These are phyloP conservation scores for Tichodroma muraria DNA, from an alignment of 2,113 vertebrate genomes.

Conservation along the genomic window DNA sequence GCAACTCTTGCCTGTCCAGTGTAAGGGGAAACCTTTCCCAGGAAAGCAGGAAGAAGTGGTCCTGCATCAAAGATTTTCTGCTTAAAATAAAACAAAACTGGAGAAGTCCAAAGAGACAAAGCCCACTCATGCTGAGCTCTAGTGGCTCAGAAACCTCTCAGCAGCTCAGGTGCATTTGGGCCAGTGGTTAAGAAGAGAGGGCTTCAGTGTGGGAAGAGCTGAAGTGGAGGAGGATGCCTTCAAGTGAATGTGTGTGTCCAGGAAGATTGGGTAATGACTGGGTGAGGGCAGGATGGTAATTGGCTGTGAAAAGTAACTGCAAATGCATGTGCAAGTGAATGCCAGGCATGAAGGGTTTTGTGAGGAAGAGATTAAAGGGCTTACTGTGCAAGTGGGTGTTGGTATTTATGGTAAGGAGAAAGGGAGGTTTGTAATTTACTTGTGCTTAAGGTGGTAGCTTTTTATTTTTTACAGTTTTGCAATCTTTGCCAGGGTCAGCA, in stretches of 20 bases:
- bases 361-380: background rate
- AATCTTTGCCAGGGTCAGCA: background rate
- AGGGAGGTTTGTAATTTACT: background rate
- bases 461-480: background rate
- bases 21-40: background rate
- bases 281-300: background rate
- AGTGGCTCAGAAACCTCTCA: background rate
- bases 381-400: constrained; percentile 11
- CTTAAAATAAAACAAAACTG: background rate
- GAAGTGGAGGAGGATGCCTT: background rate
- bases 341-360: background rate
- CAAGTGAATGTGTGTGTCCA: background rate
- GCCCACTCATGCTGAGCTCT: background rate
- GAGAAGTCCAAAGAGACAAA: background rate
- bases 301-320: constrained; percentile 12
- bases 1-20: background rate
- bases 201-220: background rate
- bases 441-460: background rate
- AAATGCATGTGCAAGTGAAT: background rate
- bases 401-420: constrained; percentile 9
- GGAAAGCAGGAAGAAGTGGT: background rate
- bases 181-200: background rate
- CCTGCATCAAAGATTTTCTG: background rate
- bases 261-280: background rate
- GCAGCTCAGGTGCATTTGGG: background rate